Conservation (phyloP, 2,888 invertebrate genomes). For the Eubasilissa splendida region DNA sequence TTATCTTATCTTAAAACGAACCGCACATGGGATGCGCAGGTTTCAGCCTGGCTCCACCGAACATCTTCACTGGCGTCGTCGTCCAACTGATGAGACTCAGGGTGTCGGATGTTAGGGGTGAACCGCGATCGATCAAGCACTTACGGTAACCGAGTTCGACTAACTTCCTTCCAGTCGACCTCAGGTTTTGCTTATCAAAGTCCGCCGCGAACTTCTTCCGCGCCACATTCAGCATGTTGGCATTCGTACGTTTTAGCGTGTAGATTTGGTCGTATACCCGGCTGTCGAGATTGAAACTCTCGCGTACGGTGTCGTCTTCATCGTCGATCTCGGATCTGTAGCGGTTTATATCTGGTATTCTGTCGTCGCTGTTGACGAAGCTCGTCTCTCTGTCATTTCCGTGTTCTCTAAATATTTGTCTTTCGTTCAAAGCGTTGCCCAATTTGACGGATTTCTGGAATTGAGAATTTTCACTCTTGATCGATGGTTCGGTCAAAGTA, state of each 20-base stretch:
- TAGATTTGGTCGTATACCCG: too few relatives aligned
- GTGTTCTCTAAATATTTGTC: conserved; percentile 63
- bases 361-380: conserved; percentile 66
- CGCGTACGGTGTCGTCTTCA: conserved; percentile 56
- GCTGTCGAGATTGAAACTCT: conserved; percentile 57
- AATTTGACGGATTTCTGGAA: conserved; percentile 67
- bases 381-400: conserved; percentile 64
- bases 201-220: not conserved
- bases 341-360: conserved; percentile 66
- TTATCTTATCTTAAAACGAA: conserved; percentile 64
- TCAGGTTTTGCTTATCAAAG: not conserved
- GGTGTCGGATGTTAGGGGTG: conserved; percentile 66
- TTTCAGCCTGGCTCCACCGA: conserved; percentile 78
- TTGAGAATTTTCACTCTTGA: conserved; percentile 34
- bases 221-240: conserved; percentile 61
- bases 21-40: conserved; percentile 75
- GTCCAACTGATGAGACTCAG: conserved; percentile 77
- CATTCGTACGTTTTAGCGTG: not conserved
- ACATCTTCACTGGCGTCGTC: conserved; percentile 77
- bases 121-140: conserved; percentile 69
- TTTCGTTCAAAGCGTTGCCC: conserved; percentile 68
- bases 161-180: conserved; percentile 65
- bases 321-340: conserved; percentile 65
- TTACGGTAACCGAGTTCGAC: conserved; percentile 66
- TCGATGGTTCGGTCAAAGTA: not conserved